Conservation (phyloP, 1,140 invertebrate species). For the Cheumatopsyche charites region DNA sequence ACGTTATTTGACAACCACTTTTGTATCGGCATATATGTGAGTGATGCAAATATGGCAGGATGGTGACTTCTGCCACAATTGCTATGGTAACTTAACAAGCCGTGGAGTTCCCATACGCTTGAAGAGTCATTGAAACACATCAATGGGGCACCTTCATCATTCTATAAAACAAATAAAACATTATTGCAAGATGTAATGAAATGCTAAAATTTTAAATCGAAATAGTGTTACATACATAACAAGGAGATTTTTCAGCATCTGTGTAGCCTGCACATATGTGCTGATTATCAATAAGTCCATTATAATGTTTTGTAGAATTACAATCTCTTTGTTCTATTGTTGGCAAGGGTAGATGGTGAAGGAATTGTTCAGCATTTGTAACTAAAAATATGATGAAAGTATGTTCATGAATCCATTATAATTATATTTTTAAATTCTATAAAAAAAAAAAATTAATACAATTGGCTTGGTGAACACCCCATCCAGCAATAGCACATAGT, state of each 20-base stretch:
- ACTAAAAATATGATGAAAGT: conserved; percentile 52
- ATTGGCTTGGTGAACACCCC: conserved; percentile 54
- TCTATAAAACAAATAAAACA: conserved; percentile 58
- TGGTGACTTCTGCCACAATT: conserved; percentile 65
- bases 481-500: conserved; percentile 67
- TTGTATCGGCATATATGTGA: conserved; percentile 50
- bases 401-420: neutral
- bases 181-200: neutral
- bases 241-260: conserved; percentile 63
- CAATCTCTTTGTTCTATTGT: conserved; percentile 63
- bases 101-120: conserved; percentile 66
- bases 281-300: conserved; percentile 62
- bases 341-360: conserved; percentile 64
- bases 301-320: conserved; percentile 67
- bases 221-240: conserved; percentile 61
- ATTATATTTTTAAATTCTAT: neutral
- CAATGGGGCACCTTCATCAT: conserved; percentile 69
- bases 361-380: conserved; percentile 61
- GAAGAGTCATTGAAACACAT: conserved; percentile 65
- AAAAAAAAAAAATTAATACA: conserved; percentile 42
- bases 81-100: conserved; percentile 65
- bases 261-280: conserved; percentile 67
- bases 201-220: neutral
- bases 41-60: conserved; percentile 64
- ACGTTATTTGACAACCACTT: conserved; percentile 55